Percentiles rank a stretch among this genome's conserved stretches.
Evolutionary conservation across 30 jellyfish, hydroid and myxozoan genomes (phyloP).

Genomic region (Hydractinia symbiolongicarpus): DNA sequence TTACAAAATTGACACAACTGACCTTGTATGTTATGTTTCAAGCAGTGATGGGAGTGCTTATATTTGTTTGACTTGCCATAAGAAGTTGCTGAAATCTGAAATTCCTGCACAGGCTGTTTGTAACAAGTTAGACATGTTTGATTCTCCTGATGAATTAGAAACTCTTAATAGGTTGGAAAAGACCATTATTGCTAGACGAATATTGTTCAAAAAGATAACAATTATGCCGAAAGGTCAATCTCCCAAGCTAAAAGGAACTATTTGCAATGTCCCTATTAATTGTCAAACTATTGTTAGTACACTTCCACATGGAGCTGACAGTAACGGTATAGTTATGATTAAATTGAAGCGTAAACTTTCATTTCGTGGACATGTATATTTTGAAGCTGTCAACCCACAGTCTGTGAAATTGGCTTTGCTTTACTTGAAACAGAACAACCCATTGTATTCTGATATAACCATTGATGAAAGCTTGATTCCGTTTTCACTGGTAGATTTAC

Average conservation of each 20-base stretch:
- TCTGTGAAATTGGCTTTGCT: constrained; percentile 21
- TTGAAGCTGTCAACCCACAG: constrained; percentile 1
- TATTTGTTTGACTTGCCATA: constrained; percentile 1
- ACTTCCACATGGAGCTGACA: constrained; percentile 12
- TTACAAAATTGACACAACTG: background rate
- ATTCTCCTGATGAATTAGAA: background rate
- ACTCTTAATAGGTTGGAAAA: background rate
- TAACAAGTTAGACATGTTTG: background rate
- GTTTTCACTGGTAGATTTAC: background rate
- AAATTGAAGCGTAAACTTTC: background rate
- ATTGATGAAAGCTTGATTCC: background rate
- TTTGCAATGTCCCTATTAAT: constrained; percentile 16
- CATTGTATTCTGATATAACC: background rate
- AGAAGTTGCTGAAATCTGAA: background rate
- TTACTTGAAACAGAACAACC: constrained; percentile 11
- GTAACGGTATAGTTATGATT: constrained; percentile 11
- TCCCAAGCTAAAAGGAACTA: constrained; percentile 2
- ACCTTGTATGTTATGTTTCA: background rate
- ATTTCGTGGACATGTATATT: background rate
- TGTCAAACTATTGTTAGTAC: background rate
- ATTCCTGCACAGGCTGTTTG: background rate
- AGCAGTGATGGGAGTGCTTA: background rate
- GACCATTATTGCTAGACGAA: background rate
- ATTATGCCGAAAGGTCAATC: constrained; percentile 28
- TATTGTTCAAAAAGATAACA: constrained; percentile 1